Evolutionary conservation across 2,888 invertebrate species (phyloP), one percentile per base, ranked within the genome.

Genomic region (Craniophora ligustri): DNA sequence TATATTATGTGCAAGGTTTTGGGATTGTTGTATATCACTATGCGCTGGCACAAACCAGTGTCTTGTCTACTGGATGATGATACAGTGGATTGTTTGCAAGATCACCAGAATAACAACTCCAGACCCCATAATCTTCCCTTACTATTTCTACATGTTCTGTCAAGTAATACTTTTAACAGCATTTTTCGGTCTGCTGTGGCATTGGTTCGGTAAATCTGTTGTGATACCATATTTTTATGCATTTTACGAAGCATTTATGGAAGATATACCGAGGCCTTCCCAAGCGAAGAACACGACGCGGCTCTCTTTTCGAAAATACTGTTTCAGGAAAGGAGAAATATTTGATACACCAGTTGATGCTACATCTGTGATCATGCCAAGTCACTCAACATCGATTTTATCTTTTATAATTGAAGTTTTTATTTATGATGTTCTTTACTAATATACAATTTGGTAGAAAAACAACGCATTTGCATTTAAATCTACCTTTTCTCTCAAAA

Each of bases 21-120:
- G 87, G 85, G 86, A 87, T 8, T 87, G 83, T 50, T 88, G 81
- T 26, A 64, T 85, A 0, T 73, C 87, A 0, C 38, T 91, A 15
- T 91, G 87, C 42, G 76, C 87, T 0, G 88, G 91, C 0, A 84
- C 89, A 2, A 91, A 91, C 55, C 86, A 87, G 62, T 90, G 88
- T 36, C 73, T 92, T 0, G 72, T 91, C 0, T 89, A 89, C 44
- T 92, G 89, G 88, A 81, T 92, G 81, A 67, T 86, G 49, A 82
- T 91, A 39, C 91, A 92, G 55, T 92, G 91, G 89, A 19, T 88
- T 0, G 79, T 89, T 0, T 91, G 91, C 63, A 92, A 90, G 77
- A 82, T 91, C 3, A 85, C 86, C 0, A 78, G 72, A 57, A 32
- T 86, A 1, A 87, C 86, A 0, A 85, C 87, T 0, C 89, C 89